These are phyloP conservation scores for Julus scanicus DNA, from an alignment of 2,888 invertebrate species.

Conservation along the genomic window DNA sequence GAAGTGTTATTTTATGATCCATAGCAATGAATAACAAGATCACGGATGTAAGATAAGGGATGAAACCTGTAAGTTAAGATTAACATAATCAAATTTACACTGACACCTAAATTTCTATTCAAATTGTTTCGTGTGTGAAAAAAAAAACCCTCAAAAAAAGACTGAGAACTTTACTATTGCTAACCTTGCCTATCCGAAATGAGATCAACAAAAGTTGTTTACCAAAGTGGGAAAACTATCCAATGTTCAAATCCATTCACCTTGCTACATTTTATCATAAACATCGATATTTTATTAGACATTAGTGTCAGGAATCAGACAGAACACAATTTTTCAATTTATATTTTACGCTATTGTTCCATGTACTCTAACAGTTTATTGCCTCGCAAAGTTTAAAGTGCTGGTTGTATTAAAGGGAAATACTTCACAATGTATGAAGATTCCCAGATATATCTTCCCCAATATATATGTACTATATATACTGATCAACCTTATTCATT, in stretches of 20 bases:
- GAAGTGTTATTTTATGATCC: background rate
- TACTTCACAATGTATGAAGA: no score
- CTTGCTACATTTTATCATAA: background rate
- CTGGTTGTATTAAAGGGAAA: no score
- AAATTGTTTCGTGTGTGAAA: background rate
- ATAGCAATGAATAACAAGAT: background rate
- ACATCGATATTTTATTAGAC: background rate
- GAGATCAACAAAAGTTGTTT: background rate
- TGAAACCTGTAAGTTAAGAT: background rate
- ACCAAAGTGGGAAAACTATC: background rate
- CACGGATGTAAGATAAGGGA: background rate
- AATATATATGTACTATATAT: no score
- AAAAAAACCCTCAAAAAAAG: no score
- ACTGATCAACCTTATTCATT: no score
- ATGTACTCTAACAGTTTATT: background rate
- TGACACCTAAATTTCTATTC: background rate
- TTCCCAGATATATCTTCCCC: no score
- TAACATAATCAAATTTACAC: background rate
- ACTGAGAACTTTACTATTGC: background rate
- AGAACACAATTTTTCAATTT: background rate
- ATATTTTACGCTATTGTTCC: background rate
- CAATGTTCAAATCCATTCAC: background rate
- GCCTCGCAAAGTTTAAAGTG: background rate
- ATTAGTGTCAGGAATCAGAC: slow-evolving; percentile 10
- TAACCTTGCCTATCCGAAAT: background rate